Conservation (phyloP, 2,888 invertebrate species). For the Anticlea derivata region DNA sequence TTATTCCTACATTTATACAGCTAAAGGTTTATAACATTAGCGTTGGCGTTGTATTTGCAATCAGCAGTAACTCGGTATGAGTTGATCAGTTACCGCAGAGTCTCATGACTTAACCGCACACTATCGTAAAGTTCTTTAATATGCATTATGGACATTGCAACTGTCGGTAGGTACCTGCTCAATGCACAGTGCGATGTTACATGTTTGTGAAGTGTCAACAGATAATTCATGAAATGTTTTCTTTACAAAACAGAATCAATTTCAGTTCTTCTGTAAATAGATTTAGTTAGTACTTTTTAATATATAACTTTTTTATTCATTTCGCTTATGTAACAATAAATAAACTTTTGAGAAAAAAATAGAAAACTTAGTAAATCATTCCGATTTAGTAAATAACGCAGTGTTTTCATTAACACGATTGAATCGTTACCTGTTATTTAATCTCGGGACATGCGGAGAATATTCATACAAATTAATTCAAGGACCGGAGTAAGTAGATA, state of each 20-base stretch:
- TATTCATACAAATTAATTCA: conserved; percentile 32
- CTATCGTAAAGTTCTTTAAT: neutral
- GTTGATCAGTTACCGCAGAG: conserved; percentile 13
- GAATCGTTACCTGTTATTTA: conserved; percentile 6
- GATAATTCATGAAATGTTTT: no score
- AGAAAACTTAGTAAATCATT: no score
- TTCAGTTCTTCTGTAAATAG: no score
- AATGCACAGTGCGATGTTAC: neutral
- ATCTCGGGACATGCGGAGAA: conserved; percentile 9
- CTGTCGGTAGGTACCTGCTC: neutral
- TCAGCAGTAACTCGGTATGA: conserved; percentile 14
- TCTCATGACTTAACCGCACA: neutral
- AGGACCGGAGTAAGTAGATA: conserved; percentile 16
- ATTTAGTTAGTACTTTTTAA: no score
- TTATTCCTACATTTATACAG: no score
- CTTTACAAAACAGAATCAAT: no score
- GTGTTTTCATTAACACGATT: no score
- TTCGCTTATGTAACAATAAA: neutral
- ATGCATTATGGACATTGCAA: conserved; percentile 1
- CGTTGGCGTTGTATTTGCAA: conserved; percentile 4
- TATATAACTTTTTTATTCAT: no score
- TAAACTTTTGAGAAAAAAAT: neutral
- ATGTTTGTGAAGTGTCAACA: neutral
- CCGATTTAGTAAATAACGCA: no score
- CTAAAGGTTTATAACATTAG: no score